These are phyloP conservation scores for Trogon melanurus DNA, from an alignment of 2,113 vertebrate genomes.

Conservation along the genomic window DNA sequence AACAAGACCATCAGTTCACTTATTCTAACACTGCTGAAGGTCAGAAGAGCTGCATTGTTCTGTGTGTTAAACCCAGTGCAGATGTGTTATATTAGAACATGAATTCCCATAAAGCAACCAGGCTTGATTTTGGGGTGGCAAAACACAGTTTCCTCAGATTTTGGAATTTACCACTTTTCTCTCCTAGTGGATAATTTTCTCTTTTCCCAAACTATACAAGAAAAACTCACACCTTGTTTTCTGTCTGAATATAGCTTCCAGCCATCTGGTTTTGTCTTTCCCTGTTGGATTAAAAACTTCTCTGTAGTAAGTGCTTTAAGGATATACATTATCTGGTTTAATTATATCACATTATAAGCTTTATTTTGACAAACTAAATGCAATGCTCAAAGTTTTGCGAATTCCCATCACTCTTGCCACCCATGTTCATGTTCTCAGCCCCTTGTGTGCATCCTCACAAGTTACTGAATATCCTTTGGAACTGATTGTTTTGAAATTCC, in stretches of 20 bases:
- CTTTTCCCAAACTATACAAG: background rate
- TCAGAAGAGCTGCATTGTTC: background rate
- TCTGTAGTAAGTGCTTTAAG: background rate
- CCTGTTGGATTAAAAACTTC: background rate
- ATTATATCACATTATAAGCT: background rate
- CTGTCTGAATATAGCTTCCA: background rate
- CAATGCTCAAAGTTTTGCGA: background rate
- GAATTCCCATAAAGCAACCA: background rate
- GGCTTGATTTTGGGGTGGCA: background rate
- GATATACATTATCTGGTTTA: background rate
- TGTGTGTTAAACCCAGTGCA: background rate
- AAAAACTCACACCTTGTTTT: background rate
- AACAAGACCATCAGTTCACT: background rate
- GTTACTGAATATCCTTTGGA: background rate
- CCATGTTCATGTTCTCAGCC: background rate
- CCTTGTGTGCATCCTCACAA: background rate
- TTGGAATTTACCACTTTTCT: background rate
- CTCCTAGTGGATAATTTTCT: background rate
- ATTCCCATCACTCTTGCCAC: background rate
- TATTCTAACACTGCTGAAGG: background rate
- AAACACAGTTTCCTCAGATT: background rate
- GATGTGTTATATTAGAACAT: background rate
- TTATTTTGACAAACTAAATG: background rate
- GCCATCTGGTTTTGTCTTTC: background rate
- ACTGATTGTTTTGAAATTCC: background rate